A percentile compares a stretch with the other conserved stretches of the same genome.
phyloP scores from a whole-genome alignment of 2,888 invertebrate species.

The Cremastinae sp. region DNA sequence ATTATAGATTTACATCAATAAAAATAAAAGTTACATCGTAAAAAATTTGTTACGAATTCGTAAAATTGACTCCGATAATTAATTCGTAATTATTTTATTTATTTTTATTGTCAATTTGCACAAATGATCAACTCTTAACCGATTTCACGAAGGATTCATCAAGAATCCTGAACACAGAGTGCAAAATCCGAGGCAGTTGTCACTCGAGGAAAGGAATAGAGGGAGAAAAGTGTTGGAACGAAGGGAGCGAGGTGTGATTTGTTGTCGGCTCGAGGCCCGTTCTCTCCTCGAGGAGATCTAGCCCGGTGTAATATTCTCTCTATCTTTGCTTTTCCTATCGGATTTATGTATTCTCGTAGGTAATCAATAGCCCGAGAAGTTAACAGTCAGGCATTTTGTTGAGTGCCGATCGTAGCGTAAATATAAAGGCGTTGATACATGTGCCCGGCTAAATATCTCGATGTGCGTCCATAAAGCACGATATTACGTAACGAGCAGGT shows the following conservation, averaged over 20 bases:
- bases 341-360: constrained; percentile 72
- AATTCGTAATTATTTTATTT: too few species aligned
- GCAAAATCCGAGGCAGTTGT: constrained; percentile 1
- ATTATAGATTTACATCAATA: too few species aligned
- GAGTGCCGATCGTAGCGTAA: constrained; percentile 68
- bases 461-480: constrained; percentile 33
- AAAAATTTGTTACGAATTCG: too few species aligned
- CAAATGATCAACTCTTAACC: too few species aligned
- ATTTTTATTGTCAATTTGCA: too few species aligned
- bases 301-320: constrained; percentile 28
- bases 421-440: constrained; percentile 53
- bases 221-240: constrained; percentile 19
- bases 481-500: constrained; percentile 46
- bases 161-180: constrained; percentile 5
- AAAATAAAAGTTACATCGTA: too few species aligned
- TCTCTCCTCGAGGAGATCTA: constrained; percentile 20
- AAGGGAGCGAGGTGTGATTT: constrained; percentile 57
- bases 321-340: constrained; percentile 60
- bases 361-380: constrained; percentile 71
- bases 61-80: neutral
- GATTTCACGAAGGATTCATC: neutral
- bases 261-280: constrained; percentile 46
- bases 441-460: constrained; percentile 5
- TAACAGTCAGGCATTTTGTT: constrained; percentile 72
- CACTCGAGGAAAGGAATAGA: constrained; percentile 9